Evolutionary conservation across 2,113 vertebrate species (phyloP), one percentile per base, ranked within the genome.

Genomic region (Paratilapia polleni): DNA sequence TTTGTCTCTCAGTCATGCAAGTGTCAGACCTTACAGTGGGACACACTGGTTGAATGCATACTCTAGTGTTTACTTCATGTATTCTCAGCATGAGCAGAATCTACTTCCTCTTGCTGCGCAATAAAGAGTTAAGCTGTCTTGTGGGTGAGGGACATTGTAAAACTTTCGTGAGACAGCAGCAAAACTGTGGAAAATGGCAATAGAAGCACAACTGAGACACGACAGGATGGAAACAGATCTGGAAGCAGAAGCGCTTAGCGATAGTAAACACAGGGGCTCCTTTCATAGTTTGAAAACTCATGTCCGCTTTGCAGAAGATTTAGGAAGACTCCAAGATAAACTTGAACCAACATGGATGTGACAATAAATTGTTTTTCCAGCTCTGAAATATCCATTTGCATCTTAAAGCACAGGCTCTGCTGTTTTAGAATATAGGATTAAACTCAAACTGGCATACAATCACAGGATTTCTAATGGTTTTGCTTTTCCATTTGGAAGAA

Each of bases 111-210:
- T 54, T 70, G 77, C 58, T 59, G 79, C 83, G 79, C 60, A 36
- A 62, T 41, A 87, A 80, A 86, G 81, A 76, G 79, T 85, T 87
- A 84, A 91, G 88, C 17, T 82, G 62, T 70, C 81, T 68, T 41
- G 81, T 66, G 61, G 77, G 47, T 38, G 61, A 84, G 64, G 38
- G 74, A 88, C 57, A 82, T 49, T 64, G 89, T 91, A 93, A 92
- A 93, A 85, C 75, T 36, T 82, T 80, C 22, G 49, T 64, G 64
- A 86, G 80, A 82, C 86, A 89, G 78, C 85, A 88, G 88, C 49
- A 47, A 86, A 93, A 89, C 87, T 94, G 91, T 94, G 94, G 93
- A 95, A 95, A 95, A 94, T 91, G 89, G 91, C 87, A 94, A 41
- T 31, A 61, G 84, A 84, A 74, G 73, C 74, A 88, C 86, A 91